Evolutionary conservation across 2,888 invertebrate genomes (phyloP).

Genomic region (Epirrita christyi): DNA sequence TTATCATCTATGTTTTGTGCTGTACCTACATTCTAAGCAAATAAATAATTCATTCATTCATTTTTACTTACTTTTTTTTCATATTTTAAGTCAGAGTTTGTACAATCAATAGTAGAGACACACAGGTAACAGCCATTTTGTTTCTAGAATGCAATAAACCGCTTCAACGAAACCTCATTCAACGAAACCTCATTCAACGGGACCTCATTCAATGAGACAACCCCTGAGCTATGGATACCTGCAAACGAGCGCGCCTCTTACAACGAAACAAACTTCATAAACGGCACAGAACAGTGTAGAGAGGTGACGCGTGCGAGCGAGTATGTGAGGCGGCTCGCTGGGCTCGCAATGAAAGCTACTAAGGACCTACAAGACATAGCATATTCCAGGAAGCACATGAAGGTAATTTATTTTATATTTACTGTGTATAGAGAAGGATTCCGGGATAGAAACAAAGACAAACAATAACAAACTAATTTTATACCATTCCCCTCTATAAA

Average conservation of each 20-base stretch:
- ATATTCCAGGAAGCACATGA: conserved; percentile 55
- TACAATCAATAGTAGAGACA: no score
- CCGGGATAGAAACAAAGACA: no score
- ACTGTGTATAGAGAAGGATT: no score
- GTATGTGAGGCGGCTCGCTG: conserved; percentile 59
- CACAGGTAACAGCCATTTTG: no score
- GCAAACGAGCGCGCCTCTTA: not conserved
- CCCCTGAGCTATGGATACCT: conserved; percentile 9
- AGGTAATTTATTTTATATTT: no score
- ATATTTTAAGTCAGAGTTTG: no score
- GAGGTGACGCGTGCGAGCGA: conserved; percentile 53
- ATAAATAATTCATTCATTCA: no score
- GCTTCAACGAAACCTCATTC: conserved; percentile 5
- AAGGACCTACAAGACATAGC: conserved; percentile 62
- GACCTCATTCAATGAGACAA: not conserved
- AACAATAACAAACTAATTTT: no score
- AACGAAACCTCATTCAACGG: not conserved
- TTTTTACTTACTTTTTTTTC: no score
- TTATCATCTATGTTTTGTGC: no score
- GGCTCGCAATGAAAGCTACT: conserved; percentile 63
- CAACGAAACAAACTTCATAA: conserved; percentile 1
- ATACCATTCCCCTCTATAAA: no score
- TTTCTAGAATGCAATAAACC: conserved; percentile 1
- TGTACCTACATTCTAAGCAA: no score
- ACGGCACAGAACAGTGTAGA: conserved; percentile 39